phyloP scores from a whole-genome alignment of 2,113 vertebrate species.

The Trogon surrucura region DNA sequence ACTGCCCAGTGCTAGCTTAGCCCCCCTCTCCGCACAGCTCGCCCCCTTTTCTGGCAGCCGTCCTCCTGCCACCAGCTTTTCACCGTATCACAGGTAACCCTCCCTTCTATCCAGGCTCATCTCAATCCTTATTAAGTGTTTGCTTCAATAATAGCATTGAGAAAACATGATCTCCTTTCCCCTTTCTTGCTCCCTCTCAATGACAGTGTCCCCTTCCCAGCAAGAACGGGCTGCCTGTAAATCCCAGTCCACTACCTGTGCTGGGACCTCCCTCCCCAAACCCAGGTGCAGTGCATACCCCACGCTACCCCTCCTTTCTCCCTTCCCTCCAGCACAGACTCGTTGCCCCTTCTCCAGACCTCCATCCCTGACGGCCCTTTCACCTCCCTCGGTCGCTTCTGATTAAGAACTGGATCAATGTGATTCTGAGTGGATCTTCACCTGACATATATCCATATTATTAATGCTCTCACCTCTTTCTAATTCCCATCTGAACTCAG shows the following conservation, averaged over 20 bases:
- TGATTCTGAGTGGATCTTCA: not conserved
- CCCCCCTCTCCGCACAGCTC: fast-evolving
- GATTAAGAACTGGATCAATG: not conserved
- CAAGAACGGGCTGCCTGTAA: fast-evolving
- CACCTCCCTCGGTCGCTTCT: not conserved
- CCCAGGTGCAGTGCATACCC: fast-evolving
- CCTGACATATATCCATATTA: not conserved
- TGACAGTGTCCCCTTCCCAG: conserved; percentile 1
- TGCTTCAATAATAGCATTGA: conserved; percentile 58
- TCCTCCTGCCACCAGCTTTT: not conserved
- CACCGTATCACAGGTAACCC: not conserved
- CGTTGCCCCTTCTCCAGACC: fast-evolving
- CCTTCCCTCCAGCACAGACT: not conserved
- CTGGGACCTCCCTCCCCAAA: not conserved
- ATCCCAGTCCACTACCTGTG: not conserved
- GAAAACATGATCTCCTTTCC: conserved; percentile 64
- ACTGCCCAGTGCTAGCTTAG: not conserved
- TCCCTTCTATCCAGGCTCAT: conserved; percentile 23
- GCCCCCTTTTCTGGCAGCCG: not conserved
- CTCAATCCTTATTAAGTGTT: conserved; percentile 65
- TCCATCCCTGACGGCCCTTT: not conserved
- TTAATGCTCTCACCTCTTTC: not conserved
- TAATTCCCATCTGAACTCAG: not conserved
- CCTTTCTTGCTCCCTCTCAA: conserved; percentile 41
- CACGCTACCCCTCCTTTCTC: fast-evolving